Evolutionary conservation across 2,888 invertebrate genomes (phyloP), one percentile per base, ranked within the genome.

Genomic region (Synergus japonicus): DNA sequence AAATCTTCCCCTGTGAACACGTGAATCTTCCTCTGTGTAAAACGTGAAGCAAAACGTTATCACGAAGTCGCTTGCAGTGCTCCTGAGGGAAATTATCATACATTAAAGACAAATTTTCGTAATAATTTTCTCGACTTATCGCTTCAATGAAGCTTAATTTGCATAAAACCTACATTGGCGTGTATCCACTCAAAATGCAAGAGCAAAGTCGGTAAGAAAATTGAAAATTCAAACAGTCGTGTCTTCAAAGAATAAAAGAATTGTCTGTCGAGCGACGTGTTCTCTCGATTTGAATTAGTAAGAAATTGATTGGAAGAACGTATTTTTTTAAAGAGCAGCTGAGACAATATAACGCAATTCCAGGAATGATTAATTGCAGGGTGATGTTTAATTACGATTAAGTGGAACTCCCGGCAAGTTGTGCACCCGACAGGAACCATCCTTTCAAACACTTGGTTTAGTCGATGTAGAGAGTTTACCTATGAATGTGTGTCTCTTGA

Each of bases 331-430:
- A 41, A 65, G 66, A n/a, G 66, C 77, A 67, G 65, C 58, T 77
- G 77, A 54, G 54, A 66, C 77, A 66, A 66, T 77, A 22, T 66
- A 77, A 77, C 49, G 69, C 69, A 69, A 79, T 79, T 80, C 78
- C 66, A 69, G 54, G 78, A 67, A 80, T 83, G 84, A 85, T 85
- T 83, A 83, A 84, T 84, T 81, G 80, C 82, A 77, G 73, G 81
- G 76, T 81, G 83, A 80, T 79, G 83, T 85, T 85, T 83, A 83
- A 85, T 85, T 85, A 83, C 82, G 82, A 83, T 85, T 81, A 85
- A 83, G 83, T 83, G 83, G 81, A 84, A 80, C 76, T 80, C 78
- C 69, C 79, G 58, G 18, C 77, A 58, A 58, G 49, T 76, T 76
- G 22, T 22, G 58, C 76, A 73, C 29, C 73, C 49, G 37, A 73